These are phyloP conservation scores for Atta texana DNA, from an alignment of 1,140 invertebrate genomes.

Conservation along the genomic window DNA sequence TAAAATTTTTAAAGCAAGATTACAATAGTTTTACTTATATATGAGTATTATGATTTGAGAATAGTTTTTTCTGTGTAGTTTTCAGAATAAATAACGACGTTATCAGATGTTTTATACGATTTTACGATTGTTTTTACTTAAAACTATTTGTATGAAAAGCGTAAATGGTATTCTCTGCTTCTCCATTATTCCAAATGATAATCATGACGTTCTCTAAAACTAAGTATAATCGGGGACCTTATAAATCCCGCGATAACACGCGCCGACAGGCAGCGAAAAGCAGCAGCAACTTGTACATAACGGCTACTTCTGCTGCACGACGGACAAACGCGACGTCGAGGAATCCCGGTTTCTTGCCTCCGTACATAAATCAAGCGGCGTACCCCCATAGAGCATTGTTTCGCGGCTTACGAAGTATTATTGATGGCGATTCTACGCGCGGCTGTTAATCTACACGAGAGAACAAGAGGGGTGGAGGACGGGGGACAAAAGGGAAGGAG, in stretches of 20 bases:
- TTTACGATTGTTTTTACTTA: background rate
- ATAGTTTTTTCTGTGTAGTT: too few relatives aligned
- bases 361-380: slow-evolving; percentile 75
- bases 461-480: background rate
- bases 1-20: too few relatives aligned
- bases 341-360: slow-evolving; percentile 58
- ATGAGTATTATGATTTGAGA: too few relatives aligned
- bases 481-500: background rate
- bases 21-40: too few relatives aligned
- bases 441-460: slow-evolving; percentile 75
- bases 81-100: background rate
- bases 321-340: slow-evolving; percentile 43
- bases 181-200: background rate
- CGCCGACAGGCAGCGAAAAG: slow-evolving; percentile 41
- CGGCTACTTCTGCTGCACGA: slow-evolving; percentile 40
- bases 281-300: slow-evolving; percentile 33
- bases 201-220: background rate
- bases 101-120: background rate
- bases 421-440: slow-evolving; percentile 73
- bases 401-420: slow-evolving; percentile 69
- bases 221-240: slow-evolving; percentile 12
- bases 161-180: background rate
- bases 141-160: background rate
- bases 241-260: slow-evolving; percentile 55
- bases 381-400: slow-evolving; percentile 73